Base-by-base conservation (phyloP, 2,888 invertebrate genomes). In the Trissoscelio sp. region DNA sequence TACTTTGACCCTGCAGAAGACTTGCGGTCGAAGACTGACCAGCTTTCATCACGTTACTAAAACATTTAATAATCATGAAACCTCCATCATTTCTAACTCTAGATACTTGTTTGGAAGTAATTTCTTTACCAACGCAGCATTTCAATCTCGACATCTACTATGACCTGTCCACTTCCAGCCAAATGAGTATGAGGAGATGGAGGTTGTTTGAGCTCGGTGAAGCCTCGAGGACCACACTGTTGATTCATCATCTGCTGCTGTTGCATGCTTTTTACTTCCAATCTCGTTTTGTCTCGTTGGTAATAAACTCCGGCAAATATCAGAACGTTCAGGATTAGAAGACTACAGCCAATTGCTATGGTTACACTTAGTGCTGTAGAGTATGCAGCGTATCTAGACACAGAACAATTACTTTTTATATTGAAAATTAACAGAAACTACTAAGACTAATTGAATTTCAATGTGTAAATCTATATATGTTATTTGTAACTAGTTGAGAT, bases 221-320 rank as follows among this genome's bases (percentile, higher is more conserved):
- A 91, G 31, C 89, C 88, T n/a, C 96, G 95, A 44, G 96, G 95
- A 88, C 96, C 96, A 87, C 96, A 96, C 73, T 90, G 91, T 87
- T 93, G 93, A 85, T 93, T 95, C 84, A 95, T 94, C 86, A 95
- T 94, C 87, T 96, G 95, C 89, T 96, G 96, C 88, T 96, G 95
- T 89, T 96, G 96, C 77, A 95, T 90, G 53, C 93, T 93, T 91
- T 96, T 96, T 51, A 96, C 96, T 91, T 96, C 96, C 87, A 96
- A 93, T 83, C 95, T 93, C 57, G 95, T 95, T 91, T 96, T 96
- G 88, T 97, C 97, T 72, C 97, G 93, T 90, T 98, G 98, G 90
- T 98, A 98, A 91, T 98, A 98, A 1, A 98, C 97, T 6, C 97
- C 98, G 67, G 97, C 98, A 88, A 98, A 98, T 88, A 98, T 97